Evolutionary conservation across 2,888 invertebrate genomes (phyloP).

Genomic region (Megastigmus dorsalis): DNA sequence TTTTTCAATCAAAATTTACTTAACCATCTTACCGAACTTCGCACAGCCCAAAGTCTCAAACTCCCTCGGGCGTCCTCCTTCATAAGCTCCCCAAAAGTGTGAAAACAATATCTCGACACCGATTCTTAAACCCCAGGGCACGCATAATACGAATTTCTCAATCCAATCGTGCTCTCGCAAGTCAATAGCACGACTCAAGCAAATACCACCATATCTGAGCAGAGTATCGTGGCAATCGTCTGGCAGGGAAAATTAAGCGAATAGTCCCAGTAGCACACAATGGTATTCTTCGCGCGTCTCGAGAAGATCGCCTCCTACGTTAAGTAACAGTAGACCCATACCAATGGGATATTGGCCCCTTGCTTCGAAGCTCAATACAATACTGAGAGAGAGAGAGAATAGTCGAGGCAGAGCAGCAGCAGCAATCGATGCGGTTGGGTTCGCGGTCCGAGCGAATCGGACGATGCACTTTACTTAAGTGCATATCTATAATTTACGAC

Average conservation of each 20-base stretch:
- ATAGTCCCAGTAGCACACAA: neutral
- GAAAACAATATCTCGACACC: no score
- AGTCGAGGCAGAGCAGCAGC: slow-evolving; percentile 17
- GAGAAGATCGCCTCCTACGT: slow-evolving; percentile 2
- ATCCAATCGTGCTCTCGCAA: no score
- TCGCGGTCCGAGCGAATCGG: slow-evolving; percentile 48
- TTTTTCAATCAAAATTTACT: no score
- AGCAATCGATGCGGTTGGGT: slow-evolving; percentile 35
- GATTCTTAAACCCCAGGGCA: no score
- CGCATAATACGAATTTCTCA: no score
- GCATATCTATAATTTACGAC: slow-evolving; percentile 65
- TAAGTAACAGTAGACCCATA: neutral
- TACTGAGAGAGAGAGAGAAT: slow-evolving; percentile 1
- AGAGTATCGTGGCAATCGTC: neutral
- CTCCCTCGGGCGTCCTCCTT: neutral
- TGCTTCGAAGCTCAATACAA: neutral
- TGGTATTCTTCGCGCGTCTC: slow-evolving; percentile 1
- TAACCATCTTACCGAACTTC: no score
- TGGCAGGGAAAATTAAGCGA: neutral
- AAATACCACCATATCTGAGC: neutral
- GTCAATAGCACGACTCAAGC: no score
- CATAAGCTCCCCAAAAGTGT: no score
- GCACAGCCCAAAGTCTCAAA: no score
- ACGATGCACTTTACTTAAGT: slow-evolving; percentile 62
- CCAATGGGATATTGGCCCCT: slow-evolving; percentile 10